phyloP scores from a whole-genome alignment of 2,113 vertebrate genomes.

The Tinamus guttatus region DNA sequence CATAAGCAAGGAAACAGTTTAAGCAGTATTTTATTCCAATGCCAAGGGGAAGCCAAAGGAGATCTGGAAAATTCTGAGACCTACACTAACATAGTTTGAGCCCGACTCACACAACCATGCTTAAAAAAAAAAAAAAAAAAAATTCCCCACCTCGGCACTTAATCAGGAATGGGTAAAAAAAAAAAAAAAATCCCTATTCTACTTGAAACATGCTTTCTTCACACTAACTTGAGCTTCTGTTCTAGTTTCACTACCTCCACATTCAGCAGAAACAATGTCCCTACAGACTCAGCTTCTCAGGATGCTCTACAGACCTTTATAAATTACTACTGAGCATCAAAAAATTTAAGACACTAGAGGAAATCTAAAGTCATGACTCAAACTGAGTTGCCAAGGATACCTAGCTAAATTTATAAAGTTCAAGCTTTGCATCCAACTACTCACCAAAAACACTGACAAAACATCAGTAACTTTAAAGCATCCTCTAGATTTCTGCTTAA shows the following conservation, averaged over 20 bases:
- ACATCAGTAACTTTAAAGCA: not conserved
- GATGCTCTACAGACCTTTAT: not conserved
- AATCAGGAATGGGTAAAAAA: not conserved
- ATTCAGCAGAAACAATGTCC: fast-evolving
- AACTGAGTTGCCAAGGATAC: not conserved
- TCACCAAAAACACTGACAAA: not conserved
- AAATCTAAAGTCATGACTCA: not conserved
- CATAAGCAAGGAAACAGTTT: not conserved
- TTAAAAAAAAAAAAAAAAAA: not conserved
- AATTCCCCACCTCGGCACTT: not conserved
- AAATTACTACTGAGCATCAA: too few relatives aligned
- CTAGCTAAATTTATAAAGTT: not conserved
- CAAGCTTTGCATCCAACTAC: not conserved
- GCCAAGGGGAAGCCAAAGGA: not conserved
- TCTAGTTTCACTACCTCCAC: not conserved
- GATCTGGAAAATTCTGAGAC: not conserved
- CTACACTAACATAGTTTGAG: not conserved
- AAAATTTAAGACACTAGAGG: not conserved
- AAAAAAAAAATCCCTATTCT: not conserved
- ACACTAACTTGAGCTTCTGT: not conserved
- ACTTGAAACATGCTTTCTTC: not conserved
- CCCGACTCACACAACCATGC: fast-evolving
- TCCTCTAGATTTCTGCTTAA: not conserved
- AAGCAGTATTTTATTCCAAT: not conserved
- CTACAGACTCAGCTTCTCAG: not conserved